Evolutionary conservation across 2,888 invertebrate species (phyloP).

Genomic region (Leptarthrus brevirostris): DNA sequence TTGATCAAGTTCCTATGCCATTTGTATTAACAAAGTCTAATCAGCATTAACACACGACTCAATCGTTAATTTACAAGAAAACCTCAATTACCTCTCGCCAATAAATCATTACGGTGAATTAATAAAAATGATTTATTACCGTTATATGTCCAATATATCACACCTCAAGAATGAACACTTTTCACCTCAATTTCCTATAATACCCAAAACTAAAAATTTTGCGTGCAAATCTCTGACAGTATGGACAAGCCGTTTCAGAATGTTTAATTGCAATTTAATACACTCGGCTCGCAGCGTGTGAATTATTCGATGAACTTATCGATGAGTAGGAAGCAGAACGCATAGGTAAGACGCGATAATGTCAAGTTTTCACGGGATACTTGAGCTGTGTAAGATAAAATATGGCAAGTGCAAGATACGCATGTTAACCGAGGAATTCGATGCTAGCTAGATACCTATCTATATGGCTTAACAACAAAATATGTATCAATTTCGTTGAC

Average conservation of each 20-base stretch:
- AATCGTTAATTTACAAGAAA: no score
- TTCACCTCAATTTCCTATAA: no score
- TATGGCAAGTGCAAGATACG: conserved; percentile 25
- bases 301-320: conserved; percentile 18
- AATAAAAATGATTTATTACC: no score
- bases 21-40: no score
- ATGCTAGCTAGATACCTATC: conserved; percentile 29
- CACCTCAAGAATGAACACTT: no score
- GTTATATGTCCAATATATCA: no score
- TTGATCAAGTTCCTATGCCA: no score
- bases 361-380: conserved; percentile 20
- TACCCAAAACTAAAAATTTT: no score
- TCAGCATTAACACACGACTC: no score
- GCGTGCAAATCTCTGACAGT: no score
- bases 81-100: no score
- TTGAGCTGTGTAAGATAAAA: conserved; percentile 9
- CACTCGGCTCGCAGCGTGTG: conserved; percentile 20
- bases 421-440: conserved; percentile 20
- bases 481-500: conserved; percentile 27
- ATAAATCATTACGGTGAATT: no score
- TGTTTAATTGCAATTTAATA: conserved; percentile 35
- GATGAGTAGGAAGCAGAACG: conserved; percentile 28
- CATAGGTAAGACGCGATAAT: conserved; percentile 27
- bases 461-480: conserved; percentile 12
- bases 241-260: neutral